Conservation (phyloP, 1,140 invertebrate species). For the Frieseomelitta varia region DNA sequence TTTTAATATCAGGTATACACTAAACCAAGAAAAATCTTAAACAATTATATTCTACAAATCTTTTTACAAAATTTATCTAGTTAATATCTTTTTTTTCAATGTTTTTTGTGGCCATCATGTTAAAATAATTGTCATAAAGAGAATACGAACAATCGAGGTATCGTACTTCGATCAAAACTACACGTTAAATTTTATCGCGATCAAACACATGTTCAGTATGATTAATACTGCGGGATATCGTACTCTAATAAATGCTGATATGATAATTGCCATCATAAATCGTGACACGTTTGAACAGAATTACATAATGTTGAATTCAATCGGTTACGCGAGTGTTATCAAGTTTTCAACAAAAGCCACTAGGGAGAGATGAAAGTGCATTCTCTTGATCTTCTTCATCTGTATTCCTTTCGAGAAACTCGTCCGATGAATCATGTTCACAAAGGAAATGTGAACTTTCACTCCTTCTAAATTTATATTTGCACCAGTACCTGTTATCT, state of each 20-base stretch:
- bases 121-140: neutral
- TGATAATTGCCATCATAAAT: conserved; percentile 3
- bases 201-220: neutral
- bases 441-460: neutral
- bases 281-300: conserved; percentile 4
- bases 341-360: neutral
- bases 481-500: neutral
- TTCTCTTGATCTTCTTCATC: neutral
- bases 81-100: too few relatives aligned
- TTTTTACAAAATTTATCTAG: too few relatives aligned
- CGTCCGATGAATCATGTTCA: neutral
- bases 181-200: neutral
- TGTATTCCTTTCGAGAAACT: neutral
- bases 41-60: too few relatives aligned
- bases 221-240: neutral
- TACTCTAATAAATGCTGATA: neutral
- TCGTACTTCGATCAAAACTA: neutral
- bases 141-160: too few relatives aligned
- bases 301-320: neutral
- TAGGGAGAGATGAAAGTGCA: too few relatives aligned
- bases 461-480: neutral
- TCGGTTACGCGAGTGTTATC: neutral
- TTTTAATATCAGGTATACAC: too few relatives aligned
- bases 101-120: too few relatives aligned
- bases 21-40: too few relatives aligned